These are phyloP conservation scores for Berghia stephanieae DNA, from an alignment of 1,140 invertebrate genomes.

Conservation along the genomic window DNA sequence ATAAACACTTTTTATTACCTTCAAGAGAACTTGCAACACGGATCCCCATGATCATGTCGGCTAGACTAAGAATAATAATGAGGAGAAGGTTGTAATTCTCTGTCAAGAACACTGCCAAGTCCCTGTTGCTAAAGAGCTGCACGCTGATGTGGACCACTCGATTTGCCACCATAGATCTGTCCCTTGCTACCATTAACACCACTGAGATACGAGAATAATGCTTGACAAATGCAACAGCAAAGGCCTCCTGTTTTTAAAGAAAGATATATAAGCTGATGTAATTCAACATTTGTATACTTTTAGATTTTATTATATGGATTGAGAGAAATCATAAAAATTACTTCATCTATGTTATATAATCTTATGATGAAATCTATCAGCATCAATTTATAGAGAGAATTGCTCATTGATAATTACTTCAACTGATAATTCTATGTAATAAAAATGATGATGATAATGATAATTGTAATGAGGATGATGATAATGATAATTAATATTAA, in stretches of 20 bases:
- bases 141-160: constrained; percentile 96
- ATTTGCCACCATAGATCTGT: constrained; percentile 79
- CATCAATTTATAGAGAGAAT: no score
- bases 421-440: no score
- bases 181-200: constrained; percentile 84
- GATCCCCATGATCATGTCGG: constrained; percentile 93
- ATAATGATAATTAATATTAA: no score
- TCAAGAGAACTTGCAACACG: constrained; percentile 87
- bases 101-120: constrained; percentile 87
- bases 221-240: constrained; percentile 92
- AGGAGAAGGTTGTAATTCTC: constrained; percentile 88
- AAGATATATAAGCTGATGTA: constrained; percentile 27
- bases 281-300: neutral
- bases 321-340: no score
- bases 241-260: constrained; percentile 78
- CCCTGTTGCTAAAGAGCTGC: constrained; percentile 93
- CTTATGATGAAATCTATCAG: no score
- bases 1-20: constrained; percentile 68
- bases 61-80: constrained; percentile 92
- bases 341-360: no score
- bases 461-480: no score
- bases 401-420: no score
- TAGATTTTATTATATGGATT: no score
- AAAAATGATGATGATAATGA: no score
- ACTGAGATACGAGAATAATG: constrained; percentile 94